Evolutionary conservation across 2,797 vertebrate genomes (phyloP).

Genomic region (Myotis pilosus): DNA sequence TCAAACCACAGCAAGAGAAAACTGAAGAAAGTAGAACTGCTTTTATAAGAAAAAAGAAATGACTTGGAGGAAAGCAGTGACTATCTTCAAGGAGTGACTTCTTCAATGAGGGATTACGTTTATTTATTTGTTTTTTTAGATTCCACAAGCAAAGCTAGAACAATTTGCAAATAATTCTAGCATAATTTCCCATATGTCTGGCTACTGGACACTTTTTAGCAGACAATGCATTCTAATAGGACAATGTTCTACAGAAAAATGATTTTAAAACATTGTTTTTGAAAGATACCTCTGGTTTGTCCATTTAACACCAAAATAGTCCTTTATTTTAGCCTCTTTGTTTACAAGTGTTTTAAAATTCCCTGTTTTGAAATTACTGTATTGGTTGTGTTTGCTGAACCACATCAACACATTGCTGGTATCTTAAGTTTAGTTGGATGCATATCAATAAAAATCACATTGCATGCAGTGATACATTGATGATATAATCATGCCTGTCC

Average conservation of each 20-base stretch:
- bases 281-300: background rate
- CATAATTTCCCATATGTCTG: background rate
- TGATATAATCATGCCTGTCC: background rate
- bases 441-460: background rate
- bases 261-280: conserved; percentile 6
- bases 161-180: background rate
- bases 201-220: background rate
- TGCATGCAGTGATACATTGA: background rate
- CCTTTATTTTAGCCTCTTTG: background rate
- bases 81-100: background rate
- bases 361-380: background rate
- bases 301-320: background rate
- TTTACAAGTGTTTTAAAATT: background rate
- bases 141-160: background rate
- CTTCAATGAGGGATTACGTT: background rate
- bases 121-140: background rate
- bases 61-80: background rate
- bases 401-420: background rate
- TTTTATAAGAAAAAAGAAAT: background rate
- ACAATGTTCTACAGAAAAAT: conserved; percentile 1
- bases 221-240: background rate
- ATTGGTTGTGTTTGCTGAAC: background rate
- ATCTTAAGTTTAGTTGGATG: background rate
- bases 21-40: background rate
- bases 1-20: background rate